Evolutionary conservation across 2,797 vertebrate species (phyloP), one percentile per base, ranked within the genome.

Genomic region (Petrocephalus sullivani): DNA sequence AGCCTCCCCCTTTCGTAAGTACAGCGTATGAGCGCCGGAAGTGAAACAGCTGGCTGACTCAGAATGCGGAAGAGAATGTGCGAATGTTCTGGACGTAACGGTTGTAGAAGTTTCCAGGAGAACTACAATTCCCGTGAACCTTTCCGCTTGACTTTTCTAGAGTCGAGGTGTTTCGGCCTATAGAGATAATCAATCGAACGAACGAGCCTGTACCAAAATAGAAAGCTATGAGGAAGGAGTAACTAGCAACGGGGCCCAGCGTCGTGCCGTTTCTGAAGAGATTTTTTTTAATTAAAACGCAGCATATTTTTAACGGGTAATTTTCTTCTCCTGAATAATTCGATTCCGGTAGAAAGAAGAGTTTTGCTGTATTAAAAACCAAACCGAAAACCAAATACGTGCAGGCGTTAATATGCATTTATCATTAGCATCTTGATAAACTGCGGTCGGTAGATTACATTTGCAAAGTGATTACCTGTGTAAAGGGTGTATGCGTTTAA

Each of bases 111-210:
- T 46, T 78, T 78, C 16, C 41, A 46, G 12, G 21, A 41, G 16
- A 85, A 88, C 83, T 71, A 86, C 88, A 86, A 37, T 37, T 86
- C 88, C 88, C 88, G 37, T 16, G 28, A 57, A 8, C 28, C 14
- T 85, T 28, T 57, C 9, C 19, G 53, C 3, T 53, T 88, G 61
- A 75, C 60, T 86, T 33, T 88, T 88, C 83, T 57, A 86, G 83
- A 23, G 49, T 23, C 78, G 14, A 10, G 19, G n/a, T 2, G 82
- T n/a, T 19, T 33, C 19, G 71, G 87, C 56, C 54, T 88, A 41
- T 82, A 67, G 9, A 28, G 12, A 23, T n/a, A 16, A 60, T 51
- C 81, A 4, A 49, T 46, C 19, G 57, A 56, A 23, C 82, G 56
- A 33, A 58, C 37, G 84, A 12, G 81, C 3, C 49, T 46, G 82